Conservation (phyloP, 2,113 vertebrate species). For the Oryctolagus cuniculus region mOryCun1.1 NC_091440.1:111170501-111171000, state of each 20-base stretch:
- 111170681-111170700: not conserved
- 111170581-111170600: not conserved
- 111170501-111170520: not conserved
- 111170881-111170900: not conserved
- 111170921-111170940: not conserved
- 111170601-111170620: not conserved
- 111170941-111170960: not conserved
- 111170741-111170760: not conserved
- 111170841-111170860: not conserved
- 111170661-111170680: not conserved
- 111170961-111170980: not conserved
- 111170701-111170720: too few species aligned
- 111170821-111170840: not conserved
- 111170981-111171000: constrained; percentile 31
- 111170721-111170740: not conserved
- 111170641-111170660: not conserved
- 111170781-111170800: not conserved
- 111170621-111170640: too few species aligned
- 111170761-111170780: not conserved
- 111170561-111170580: not conserved
- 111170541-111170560: not conserved
- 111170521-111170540: not conserved
- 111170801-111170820: not conserved
- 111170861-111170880: not conserved
- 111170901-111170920: not conserved